Conservation (phyloP, 92 coral and sea anemone species). For the Epizoanthus stellaris region DNA sequence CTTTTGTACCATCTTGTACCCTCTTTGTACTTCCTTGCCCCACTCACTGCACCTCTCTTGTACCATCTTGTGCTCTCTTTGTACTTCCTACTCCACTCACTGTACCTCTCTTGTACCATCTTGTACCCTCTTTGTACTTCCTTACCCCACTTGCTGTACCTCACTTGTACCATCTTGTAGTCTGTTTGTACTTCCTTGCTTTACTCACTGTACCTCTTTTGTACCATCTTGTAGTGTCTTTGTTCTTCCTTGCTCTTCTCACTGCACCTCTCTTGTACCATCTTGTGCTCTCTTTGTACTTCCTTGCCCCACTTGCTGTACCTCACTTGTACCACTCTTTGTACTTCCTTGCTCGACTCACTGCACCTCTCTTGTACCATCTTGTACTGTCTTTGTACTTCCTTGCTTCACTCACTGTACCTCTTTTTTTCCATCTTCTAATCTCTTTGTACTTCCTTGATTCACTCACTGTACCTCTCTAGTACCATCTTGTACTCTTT, state of each 20-base stretch:
- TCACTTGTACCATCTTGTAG: too few species aligned
- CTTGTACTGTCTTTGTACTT: too few species aligned
- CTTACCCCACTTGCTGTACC: too few species aligned
- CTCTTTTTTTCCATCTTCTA: not conserved
- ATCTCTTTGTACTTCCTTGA: too few species aligned
- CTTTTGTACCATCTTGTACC: not conserved
- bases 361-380: not conserved
- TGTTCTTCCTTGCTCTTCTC: not conserved
- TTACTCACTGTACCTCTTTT: not conserved
- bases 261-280: not conserved
- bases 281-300: not conserved
- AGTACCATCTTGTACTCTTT: too few species aligned
- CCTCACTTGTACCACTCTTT: not conserved
- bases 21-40: not conserved
- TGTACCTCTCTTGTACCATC: not conserved
- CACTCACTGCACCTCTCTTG: not conserved
- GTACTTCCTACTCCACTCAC: not conserved
- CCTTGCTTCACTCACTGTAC: not conserved
- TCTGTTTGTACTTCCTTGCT: not conserved
- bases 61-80: too few species aligned
- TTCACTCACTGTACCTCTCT: too few species aligned
- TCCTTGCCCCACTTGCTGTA: not conserved
- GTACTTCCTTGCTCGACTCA: not conserved
- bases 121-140: too few species aligned
- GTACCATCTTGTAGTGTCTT: not conserved